A percentile compares a stretch with the other conserved stretches of the same genome.
phyloP scores from a whole-genome alignment of 2,113 vertebrate genomes.

The Larimichthys polyactis region DNA sequence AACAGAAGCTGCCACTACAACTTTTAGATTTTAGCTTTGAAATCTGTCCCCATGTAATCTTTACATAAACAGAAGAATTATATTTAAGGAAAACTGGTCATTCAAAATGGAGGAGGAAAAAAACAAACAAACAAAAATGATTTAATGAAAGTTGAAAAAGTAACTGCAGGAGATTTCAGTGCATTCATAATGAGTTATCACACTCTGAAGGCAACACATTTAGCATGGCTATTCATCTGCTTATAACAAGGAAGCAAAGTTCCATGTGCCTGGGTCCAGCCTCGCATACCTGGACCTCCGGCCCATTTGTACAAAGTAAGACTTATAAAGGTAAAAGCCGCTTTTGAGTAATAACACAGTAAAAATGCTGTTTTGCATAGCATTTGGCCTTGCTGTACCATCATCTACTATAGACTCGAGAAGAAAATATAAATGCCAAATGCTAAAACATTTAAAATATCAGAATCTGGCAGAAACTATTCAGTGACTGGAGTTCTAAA shows the following conservation, averaged over 20 bases:
- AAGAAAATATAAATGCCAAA: constrained; percentile 80
- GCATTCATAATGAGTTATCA: constrained; percentile 73
- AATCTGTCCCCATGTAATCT: constrained; percentile 16
- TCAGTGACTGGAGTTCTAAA: constrained; percentile 22
- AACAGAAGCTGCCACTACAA: constrained; percentile 57
- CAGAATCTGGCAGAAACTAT: constrained; percentile 34
- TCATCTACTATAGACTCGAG: constrained; percentile 51
- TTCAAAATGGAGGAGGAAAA: constrained; percentile 3
- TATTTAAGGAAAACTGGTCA: constrained; percentile 9
- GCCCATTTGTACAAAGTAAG: constrained; percentile 75
- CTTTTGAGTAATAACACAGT: constrained; percentile 55
- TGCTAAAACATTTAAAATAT: constrained; percentile 55
- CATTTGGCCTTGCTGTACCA: constrained; percentile 82
- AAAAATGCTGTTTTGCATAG: constrained; percentile 83
- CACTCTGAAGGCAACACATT: constrained; percentile 81
- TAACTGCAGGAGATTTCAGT: constrained; percentile 71
- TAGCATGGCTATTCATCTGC: constrained; percentile 82
- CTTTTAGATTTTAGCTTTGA: constrained; percentile 22
- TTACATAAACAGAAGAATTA: neutral
- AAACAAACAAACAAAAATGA: constrained; percentile 8
- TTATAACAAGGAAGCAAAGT: constrained; percentile 72
- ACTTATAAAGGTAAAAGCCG: constrained; percentile 67
- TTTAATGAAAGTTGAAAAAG: constrained; percentile 34
- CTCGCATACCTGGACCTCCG: constrained; percentile 55
- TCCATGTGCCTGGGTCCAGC: constrained; percentile 64